Evolutionary conservation across 2,113 vertebrate genomes (phyloP), one percentile per base, ranked within the genome.

Genomic region (Fregata magnificens): DNA sequence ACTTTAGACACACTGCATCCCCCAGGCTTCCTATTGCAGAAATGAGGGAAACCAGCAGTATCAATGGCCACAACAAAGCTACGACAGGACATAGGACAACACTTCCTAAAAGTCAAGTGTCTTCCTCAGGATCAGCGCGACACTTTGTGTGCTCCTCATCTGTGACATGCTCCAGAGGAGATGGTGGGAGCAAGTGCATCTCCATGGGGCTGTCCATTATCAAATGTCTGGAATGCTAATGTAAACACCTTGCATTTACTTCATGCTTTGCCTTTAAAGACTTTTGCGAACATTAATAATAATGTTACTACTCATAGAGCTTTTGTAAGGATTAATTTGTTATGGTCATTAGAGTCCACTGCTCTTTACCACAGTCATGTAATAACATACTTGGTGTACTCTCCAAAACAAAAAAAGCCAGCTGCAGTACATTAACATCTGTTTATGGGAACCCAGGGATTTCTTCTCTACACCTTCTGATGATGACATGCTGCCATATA

Each of bases 321-420:
- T 95, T 93, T 94, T 91, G 61, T 76, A 94, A 96, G 93, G 78
- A 79, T 91, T 95, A 93, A 95, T 92, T 95, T 95, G 73, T 82
- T 88, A 58, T 31, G 77, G 77, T 92, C 90, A 90, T 90, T 96
- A 88, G 36, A 83, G 50, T 74, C 78, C 45, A 87, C 61, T 77
- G 77, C 52, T 95, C 58, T 89, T 87, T 94, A 91, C 78, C 66
- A 55, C 69, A 95, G 52, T 77, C 74, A 85, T 28, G 26, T 95
- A 93, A 93, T 85, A 72, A 93, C 62, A 80, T 56, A 53, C 16
- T 94, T 66, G 28, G 47, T 82, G 56, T 58, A 56, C 40, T 80
- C n/a, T 76, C 31, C 47, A 36, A 84, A 88, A 73, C 31, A 86
- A 90, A 29, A 58, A 44, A 44, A 74, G 12, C 24, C 81, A 72